These are phyloP conservation scores for Uropetala carovei DNA, from an alignment of 2,888 invertebrate genomes.

Conservation along the genomic window DNA sequence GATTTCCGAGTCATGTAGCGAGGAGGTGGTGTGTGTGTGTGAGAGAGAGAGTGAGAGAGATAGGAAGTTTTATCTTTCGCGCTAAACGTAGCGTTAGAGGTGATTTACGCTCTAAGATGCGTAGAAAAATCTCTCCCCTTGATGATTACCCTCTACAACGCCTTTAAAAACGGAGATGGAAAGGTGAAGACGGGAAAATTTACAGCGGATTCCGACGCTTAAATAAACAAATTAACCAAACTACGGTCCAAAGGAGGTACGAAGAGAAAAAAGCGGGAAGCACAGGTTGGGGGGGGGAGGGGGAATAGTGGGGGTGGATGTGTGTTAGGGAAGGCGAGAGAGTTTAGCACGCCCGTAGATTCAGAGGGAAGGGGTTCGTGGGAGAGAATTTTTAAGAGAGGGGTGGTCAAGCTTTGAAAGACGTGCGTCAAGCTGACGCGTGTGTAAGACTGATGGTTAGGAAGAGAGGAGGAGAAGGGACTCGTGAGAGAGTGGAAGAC, in stretches of 20 bases:
- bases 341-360: background rate
- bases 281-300: background rate
- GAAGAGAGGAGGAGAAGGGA: background rate
- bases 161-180: background rate
- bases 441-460: conserved; percentile 3
- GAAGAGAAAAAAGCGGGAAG: background rate
- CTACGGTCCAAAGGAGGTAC: background rate
- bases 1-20: background rate
- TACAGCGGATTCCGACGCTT: background rate
- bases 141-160: background rate
- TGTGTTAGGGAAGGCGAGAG: background rate
- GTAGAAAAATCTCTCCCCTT: background rate
- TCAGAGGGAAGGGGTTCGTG: background rate
- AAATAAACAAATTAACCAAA: background rate
- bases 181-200: background rate
- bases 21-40: background rate
- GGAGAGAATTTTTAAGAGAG: background rate
- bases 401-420: conserved; percentile 28
- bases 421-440: conserved; percentile 2
- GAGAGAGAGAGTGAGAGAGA: background rate
- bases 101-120: background rate
- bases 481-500: background rate
- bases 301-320: background rate
- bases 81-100: background rate
- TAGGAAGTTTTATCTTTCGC: background rate